Conservation (phyloP, 2,113 vertebrate species). For the Siniperca chuatsi region DNA sequence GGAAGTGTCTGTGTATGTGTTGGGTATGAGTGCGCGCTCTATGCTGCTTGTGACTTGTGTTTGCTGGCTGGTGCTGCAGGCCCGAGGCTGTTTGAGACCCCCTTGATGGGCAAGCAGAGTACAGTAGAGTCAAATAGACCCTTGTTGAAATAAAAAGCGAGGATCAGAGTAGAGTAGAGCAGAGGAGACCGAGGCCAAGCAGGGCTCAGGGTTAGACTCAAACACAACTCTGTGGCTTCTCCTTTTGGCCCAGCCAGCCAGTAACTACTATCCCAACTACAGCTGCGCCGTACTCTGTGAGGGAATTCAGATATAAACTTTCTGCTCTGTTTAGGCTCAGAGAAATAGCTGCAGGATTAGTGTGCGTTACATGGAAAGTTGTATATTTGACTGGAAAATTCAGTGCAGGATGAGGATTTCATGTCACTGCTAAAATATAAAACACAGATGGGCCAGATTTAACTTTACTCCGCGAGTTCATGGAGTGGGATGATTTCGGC, state of each 20-base stretch:
- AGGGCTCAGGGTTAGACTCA: constrained; percentile 66
- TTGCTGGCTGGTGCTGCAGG: constrained; percentile 69
- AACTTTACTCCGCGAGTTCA: constrained; percentile 35
- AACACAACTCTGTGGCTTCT: constrained; percentile 70
- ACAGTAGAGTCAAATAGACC: constrained; percentile 61
- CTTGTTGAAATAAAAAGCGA: constrained; percentile 41
- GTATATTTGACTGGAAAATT: constrained; percentile 75
- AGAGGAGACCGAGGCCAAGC: constrained; percentile 52
- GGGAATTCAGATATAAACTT: constrained; percentile 69
- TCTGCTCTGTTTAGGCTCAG: constrained; percentile 77
- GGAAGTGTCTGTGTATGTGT: constrained; percentile 69
- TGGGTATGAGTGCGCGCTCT: constrained; percentile 58
- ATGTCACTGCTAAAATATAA: constrained; percentile 68
- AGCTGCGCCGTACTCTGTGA: constrained; percentile 56
- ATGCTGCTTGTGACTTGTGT: constrained; percentile 71
- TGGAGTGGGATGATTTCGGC: constrained; percentile 9
- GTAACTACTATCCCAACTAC: constrained; percentile 55
- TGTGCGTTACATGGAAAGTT: constrained; percentile 74
- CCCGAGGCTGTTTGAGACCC: constrained; percentile 69
- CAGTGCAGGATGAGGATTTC: constrained; percentile 64
- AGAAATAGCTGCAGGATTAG: constrained; percentile 76
- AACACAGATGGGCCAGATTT: constrained; percentile 71
- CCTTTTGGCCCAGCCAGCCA: constrained; percentile 43
- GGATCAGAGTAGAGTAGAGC: constrained; percentile 46
- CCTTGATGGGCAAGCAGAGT: constrained; percentile 35